Base-by-base conservation (phyloP, 1,140 invertebrate species). In the Drosophila ficusphila region DNA sequence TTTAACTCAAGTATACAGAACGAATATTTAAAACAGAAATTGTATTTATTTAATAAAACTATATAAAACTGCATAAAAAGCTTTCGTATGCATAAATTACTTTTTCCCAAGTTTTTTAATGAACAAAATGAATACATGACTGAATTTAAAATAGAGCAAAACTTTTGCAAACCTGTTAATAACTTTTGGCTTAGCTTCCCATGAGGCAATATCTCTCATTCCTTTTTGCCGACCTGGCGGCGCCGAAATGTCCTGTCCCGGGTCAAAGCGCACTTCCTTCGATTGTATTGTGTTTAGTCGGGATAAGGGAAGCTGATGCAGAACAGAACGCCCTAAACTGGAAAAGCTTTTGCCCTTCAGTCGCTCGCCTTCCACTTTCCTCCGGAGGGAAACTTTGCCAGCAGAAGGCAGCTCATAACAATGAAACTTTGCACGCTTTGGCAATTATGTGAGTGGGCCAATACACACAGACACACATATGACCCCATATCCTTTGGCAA, bases 341-440 rank as follows among this genome's bases (percentile, higher is more conserved):
- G 64, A 62, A 86, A 72, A 73, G 71, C 81, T 79, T 56, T 72
- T 31, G 49, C 36, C 47, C 8, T 25, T 33, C 19, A 12, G 14
- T 53, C 4, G 49, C 46, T 9, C 54, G 14, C n/a, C 2, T 33
- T 14, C 12, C 27, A 14, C 36, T 34, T 33, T 9, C 2, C 16
- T 27, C 44, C 7, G 29, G 19, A 21, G 52, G 52, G 25, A 42
- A 57, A 85, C 78, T 62, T 86, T 79, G 78, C 44, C 42, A 51
- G 60, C 39, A 64, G 53, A 60, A 60, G 61, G 53, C 49, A 71
- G 60, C 71, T 53, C 71, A 79, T 79, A 83, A 79, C 81, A 83
- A 85, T 86, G 81, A 72, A 86, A 81, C 56, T 85, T 72, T 85
- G 58, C 53, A 68, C 67, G 73, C 44, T 73, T 76, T 72, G 71